Conservation (phyloP, 2,888 invertebrate species). For the Drepanosiphum platanoidis region DNA sequence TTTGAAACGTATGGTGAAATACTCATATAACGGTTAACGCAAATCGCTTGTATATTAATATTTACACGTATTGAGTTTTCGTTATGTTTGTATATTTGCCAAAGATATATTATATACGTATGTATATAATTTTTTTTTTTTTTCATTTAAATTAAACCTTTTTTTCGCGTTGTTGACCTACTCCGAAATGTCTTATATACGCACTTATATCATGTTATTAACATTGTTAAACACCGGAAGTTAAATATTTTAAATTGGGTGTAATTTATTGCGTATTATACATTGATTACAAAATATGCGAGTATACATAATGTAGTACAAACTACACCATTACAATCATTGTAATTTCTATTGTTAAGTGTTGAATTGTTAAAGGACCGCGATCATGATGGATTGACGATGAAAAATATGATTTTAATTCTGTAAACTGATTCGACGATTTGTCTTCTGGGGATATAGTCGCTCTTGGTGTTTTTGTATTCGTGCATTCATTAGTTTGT, state of each 20-base stretch:
- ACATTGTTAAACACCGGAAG: background rate
- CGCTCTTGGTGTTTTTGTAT: background rate
- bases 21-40: no score
- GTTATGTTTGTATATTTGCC: no score
- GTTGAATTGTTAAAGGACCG: no score
- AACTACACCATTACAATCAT: no score
- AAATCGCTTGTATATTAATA: no score
- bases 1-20: conserved; percentile 19
- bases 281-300: background rate
- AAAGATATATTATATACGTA: no score
- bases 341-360: no score
- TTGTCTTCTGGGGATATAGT: background rate
- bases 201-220: background rate
- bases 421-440: background rate
- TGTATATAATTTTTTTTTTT: no score
- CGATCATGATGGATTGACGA: no score
- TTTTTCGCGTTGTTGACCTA: no score
- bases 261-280: background rate
- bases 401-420: background rate
- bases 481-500: background rate
- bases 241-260: background rate
- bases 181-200: background rate
- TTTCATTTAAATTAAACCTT: no score
- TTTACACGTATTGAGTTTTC: no score
- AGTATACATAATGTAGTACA: background rate